These are phyloP conservation scores for Erythrolamprus reginae DNA, from an alignment of 2,113 vertebrate species.

Conservation along the genomic window DNA sequence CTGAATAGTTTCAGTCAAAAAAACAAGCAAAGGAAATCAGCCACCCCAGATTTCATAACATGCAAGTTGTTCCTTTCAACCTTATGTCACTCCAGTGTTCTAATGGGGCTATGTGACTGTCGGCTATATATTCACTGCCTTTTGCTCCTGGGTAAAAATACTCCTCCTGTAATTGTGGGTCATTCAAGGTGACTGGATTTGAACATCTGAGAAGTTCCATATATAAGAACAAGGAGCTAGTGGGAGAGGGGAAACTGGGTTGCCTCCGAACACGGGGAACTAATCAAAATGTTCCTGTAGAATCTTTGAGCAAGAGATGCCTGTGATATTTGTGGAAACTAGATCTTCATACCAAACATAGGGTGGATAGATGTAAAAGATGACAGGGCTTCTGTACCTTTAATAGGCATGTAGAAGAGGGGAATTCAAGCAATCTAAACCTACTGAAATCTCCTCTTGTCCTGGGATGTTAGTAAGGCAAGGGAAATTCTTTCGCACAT, in stretches of 20 bases:
- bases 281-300: constrained; percentile 1
- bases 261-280: not conserved
- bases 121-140: not conserved
- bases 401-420: not conserved
- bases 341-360: not conserved
- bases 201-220: not conserved
- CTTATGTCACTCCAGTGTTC: not conserved
- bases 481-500: not conserved
- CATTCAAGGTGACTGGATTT: not conserved
- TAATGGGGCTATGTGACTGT: not conserved
- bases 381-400: not conserved
- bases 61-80: not conserved
- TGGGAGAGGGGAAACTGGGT: not conserved
- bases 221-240: not conserved
- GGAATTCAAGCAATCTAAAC: not conserved
- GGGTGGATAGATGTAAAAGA: not conserved
- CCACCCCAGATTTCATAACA: not conserved
- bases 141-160: constrained; percentile 5
- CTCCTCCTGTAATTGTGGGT: not conserved
- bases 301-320: not conserved
- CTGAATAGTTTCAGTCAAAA: not conserved
- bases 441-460: not conserved
- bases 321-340: not conserved
- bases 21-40: not conserved
- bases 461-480: not conserved